Percentiles rank a stretch among this genome's conserved stretches.
Conservation (phyloP, 2,797 vertebrate genomes). For the Alca torda region DNA sequence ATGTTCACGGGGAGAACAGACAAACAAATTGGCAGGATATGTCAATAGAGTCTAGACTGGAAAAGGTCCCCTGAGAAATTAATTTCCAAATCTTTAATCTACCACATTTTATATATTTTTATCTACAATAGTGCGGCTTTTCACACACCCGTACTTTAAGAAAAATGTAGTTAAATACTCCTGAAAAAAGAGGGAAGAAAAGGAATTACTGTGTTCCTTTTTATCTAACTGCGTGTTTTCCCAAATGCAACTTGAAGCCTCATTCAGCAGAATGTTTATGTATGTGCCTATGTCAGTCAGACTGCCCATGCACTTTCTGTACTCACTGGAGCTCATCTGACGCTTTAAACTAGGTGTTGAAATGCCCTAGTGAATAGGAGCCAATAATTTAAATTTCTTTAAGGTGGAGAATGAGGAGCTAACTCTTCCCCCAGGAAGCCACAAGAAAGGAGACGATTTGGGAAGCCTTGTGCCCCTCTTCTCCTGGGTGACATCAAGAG, state of each 20-base stretch:
- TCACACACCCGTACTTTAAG: not conserved
- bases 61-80: slow-evolving; percentile 14
- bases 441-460: not conserved
- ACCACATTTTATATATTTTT: not conserved
- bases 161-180: not conserved
- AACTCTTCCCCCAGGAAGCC: not conserved
- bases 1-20: slow-evolving; percentile 19
- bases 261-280: not conserved
- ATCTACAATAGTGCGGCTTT: not conserved
- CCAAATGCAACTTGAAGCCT: not conserved
- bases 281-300: not conserved
- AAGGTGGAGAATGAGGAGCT: not conserved
- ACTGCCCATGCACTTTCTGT: slow-evolving; percentile 1
- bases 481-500: not conserved
- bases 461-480: not conserved
- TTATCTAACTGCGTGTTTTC: not conserved
- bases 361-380: not conserved
- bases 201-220: not conserved
- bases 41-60: slow-evolving; percentile 12
- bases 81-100: not conserved
- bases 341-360: not conserved
- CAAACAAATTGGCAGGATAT: slow-evolving; percentile 37
- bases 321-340: not conserved
- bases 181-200: not conserved
- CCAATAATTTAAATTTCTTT: not conserved